Base-by-base conservation (phyloP, 2,888 invertebrate species). In the Amphipyra berbera region DNA sequence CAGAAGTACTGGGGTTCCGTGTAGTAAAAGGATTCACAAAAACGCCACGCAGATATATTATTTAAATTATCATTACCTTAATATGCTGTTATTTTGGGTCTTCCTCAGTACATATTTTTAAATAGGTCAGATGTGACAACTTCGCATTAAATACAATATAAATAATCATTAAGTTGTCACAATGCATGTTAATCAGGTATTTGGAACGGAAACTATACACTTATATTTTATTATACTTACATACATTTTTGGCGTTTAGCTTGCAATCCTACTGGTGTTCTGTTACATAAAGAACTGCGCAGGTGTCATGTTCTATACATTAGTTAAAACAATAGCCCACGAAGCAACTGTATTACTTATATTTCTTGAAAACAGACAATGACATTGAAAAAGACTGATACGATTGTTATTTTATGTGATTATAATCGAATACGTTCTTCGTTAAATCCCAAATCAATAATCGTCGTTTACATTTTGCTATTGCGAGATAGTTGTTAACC, bases 201-300 rank as follows among this genome's bases (percentile, higher is more conserved):
- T 55, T 13, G 46, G 52, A 67, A 55, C 61, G 61, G 60, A 76
- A 70, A 58, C 21, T 12, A 15, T 10, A 6, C 21, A 21, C n/a
- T 38, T 45, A 33, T 15, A 21, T 21, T 21, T 21, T 21, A 3
- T 21, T 21, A 21, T 21, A 21, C 1, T 1, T 21, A 21, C 7
- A 21, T 38, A 40, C 12, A 30, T 44, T 46, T 61, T 64, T 37
- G 6, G 12, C 49, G 48, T 21, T 53, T 8, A 61, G 30, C 49
- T 49, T 15, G 50, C 33, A 38, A 7, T 50, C 52, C 7, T 10
- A 54, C 41, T 27, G 56, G 41, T 56, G 52, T 60, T 54, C 30
- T 27, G 8, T 67, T 65, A 59, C 53, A 38, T 61, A 46, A n/a
- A n/a, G n/a, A n/a, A 60, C 33, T n/a, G 10, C 10, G 42, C 58